These are phyloP conservation scores for Chloropsis hardwickii DNA, from an alignment of 2,113 vertebrate species.

Conservation along the genomic window DNA sequence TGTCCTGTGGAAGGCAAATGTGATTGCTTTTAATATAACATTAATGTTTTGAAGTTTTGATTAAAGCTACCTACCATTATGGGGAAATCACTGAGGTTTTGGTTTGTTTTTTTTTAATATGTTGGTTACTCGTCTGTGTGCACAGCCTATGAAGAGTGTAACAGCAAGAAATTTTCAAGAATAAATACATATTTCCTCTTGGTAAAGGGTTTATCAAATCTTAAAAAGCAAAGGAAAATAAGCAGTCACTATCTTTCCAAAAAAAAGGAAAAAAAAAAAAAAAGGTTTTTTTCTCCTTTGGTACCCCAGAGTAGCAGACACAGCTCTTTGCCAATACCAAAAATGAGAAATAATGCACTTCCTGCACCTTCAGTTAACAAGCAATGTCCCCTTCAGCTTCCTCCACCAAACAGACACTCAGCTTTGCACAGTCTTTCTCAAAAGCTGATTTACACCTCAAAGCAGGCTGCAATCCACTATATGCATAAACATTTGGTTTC, in stretches of 20 bases:
- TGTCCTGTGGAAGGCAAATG: not conserved
- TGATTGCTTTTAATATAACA: slow-evolving; percentile 2
- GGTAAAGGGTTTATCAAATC: not conserved
- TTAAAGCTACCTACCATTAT: not conserved
- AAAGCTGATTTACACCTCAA: slow-evolving; percentile 23
- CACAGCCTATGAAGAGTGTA: not conserved
- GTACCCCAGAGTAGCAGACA: not conserved
- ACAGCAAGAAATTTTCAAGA: not conserved
- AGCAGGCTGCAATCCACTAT: not conserved
- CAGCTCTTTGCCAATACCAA: not conserved
- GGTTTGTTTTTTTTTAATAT: not conserved
- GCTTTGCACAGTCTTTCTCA: not conserved
- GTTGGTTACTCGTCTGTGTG: not conserved
- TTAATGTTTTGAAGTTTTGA: not conserved
- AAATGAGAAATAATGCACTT: not conserved
- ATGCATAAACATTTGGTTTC: not conserved
- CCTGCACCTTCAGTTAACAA: not conserved
- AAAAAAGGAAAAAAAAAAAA: not conserved
- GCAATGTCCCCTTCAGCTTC: not conserved
- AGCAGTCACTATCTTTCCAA: not conserved
- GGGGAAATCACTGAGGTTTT: not conserved
- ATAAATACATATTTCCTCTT: not conserved
- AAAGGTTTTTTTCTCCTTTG: not conserved
- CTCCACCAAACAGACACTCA: not conserved
- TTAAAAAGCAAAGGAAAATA: not conserved